Evolutionary conservation across 2,113 vertebrate species (phyloP).

Genomic region (Laticauda colubrina): DNA sequence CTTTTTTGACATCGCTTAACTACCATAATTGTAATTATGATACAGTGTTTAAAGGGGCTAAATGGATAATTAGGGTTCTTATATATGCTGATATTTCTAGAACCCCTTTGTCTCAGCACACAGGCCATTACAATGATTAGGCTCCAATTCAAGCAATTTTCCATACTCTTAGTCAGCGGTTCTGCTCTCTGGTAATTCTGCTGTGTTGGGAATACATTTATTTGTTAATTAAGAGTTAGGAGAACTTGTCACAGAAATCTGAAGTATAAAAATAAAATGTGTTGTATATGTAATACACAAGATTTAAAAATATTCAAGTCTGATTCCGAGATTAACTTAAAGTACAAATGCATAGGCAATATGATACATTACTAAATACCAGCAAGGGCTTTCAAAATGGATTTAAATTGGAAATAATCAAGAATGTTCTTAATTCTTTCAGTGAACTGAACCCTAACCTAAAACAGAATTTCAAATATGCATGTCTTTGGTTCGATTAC

Average conservation of each 20-base stretch:
- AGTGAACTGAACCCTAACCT: background rate
- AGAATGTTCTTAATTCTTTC: background rate
- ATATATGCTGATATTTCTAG: background rate
- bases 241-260: background rate
- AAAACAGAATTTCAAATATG: background rate
- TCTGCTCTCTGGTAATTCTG: background rate
- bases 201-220: background rate
- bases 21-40: background rate
- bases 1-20: slow-evolving; percentile 8
- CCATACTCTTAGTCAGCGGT: slow-evolving; percentile 4
- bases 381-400: background rate
- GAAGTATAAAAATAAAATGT: background rate
- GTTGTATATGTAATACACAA: background rate
- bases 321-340: background rate
- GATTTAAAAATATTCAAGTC: background rate
- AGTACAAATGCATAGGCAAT: background rate
- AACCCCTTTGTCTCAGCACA: background rate
- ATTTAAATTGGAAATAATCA: background rate
- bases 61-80: slow-evolving; percentile 19
- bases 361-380: background rate
- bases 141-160: slow-evolving; percentile 26
- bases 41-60: background rate
- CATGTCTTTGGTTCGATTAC: background rate
- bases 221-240: background rate
- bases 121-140: slow-evolving; percentile 1